Evolutionary conservation across 2,113 vertebrate species (phyloP).

Genomic region (Labeo catla): DNA sequence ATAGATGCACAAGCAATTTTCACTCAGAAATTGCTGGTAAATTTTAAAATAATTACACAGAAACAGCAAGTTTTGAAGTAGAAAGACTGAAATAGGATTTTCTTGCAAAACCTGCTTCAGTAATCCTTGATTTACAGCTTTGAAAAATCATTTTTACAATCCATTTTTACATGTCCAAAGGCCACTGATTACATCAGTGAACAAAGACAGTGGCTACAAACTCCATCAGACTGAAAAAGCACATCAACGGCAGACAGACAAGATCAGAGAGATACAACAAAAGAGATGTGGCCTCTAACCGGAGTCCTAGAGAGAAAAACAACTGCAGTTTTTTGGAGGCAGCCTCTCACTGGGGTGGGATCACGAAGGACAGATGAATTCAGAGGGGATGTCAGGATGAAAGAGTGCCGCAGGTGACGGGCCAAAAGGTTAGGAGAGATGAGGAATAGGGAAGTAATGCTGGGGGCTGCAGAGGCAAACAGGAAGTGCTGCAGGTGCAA

Average conservation of each 20-base stretch:
- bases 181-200: background rate
- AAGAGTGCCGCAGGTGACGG: constrained; percentile 18
- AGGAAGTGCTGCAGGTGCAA: constrained; percentile 25
- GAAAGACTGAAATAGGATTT: too few relatives aligned
- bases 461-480: constrained; percentile 4
- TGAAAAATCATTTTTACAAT: too few relatives aligned
- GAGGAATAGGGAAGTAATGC: background rate
- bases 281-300: constrained; percentile 7
- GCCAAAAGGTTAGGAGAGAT: background rate
- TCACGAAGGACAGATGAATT: background rate
- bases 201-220: background rate
- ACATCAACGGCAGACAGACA: background rate
- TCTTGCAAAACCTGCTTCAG: too few relatives aligned
- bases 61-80: too few relatives aligned
- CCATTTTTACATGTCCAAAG: background rate
- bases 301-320: background rate
- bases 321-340: constrained; percentile 1
- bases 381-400: constrained; percentile 11
- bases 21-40: too few relatives aligned
- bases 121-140: too few relatives aligned
- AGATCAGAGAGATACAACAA: background rate
- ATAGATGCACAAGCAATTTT: too few relatives aligned
- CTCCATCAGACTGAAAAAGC: background rate
- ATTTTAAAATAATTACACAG: too few relatives aligned
- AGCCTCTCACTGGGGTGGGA: background rate